Conservation (phyloP, 2,113 vertebrate genomes). For the Myotis brandtii region DNA sequence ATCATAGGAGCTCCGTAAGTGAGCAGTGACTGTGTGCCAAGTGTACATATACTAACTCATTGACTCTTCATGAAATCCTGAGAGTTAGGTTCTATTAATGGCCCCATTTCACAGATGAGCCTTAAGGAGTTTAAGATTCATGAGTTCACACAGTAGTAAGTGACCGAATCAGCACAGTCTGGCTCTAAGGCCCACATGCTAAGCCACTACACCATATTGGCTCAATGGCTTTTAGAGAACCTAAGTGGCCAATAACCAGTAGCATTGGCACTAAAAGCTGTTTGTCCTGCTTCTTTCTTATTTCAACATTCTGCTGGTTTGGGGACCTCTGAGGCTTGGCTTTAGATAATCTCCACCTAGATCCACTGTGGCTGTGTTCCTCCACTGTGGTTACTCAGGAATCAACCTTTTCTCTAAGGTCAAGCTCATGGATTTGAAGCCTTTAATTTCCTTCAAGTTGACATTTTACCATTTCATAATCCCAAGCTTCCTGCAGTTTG, state of each 20-base stretch:
- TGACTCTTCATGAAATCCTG: background rate
- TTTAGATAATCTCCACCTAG: background rate
- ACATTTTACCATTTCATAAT: slow-evolving; percentile 64
- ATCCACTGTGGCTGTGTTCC: background rate
- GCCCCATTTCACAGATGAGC: background rate
- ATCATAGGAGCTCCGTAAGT: background rate
- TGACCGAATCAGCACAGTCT: background rate
- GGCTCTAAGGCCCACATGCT: background rate
- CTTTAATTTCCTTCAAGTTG: slow-evolving; percentile 68
- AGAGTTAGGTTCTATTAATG: background rate
- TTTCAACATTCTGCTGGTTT: background rate
- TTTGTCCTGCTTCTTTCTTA: background rate
- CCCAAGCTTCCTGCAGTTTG: slow-evolving; percentile 58
- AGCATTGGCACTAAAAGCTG: background rate
- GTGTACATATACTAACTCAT: background rate
- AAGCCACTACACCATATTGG: background rate
- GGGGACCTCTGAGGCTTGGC: background rate
- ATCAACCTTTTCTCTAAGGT: slow-evolving; percentile 61
- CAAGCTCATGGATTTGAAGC: slow-evolving; percentile 33
- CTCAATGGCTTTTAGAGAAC: background rate
- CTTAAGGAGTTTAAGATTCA: background rate
- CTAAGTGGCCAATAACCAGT: background rate
- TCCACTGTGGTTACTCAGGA: background rate
- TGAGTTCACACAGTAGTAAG: background rate
- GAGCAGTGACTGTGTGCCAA: background rate